Percentiles rank a stretch among this genome's conserved stretches.
These are phyloP conservation scores for Patella caerulea DNA, from an alignment of 2,888 invertebrate species.

Conservation along the genomic window DNA sequence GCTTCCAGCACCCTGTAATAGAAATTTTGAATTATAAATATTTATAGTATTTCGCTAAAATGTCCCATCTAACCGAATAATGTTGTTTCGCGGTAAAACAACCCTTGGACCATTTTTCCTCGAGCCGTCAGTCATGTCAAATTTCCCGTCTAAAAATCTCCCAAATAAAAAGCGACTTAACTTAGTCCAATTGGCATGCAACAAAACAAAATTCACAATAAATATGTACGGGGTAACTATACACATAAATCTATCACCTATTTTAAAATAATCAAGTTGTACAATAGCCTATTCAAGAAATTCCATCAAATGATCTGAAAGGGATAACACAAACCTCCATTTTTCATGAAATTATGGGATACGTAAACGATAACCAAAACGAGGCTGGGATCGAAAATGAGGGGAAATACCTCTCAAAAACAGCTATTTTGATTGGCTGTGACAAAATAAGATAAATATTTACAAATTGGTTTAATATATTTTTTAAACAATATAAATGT, in stretches of 20 bases:
- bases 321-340: conserved; percentile 65
- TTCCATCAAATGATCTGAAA: conserved; percentile 36
- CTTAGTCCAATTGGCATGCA: too few relatives aligned
- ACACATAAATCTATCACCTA: too few relatives aligned
- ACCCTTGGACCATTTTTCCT: too few relatives aligned
- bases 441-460: conserved; percentile 6
- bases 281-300: conserved; percentile 31
- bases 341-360: conserved; percentile 66
- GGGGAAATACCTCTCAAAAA: conserved; percentile 2
- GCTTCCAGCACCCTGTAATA: conserved; percentile 57
- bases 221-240: too few relatives aligned
- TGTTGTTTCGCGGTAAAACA: too few relatives aligned
- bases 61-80: too few relatives aligned
- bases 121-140: conserved; percentile 17
- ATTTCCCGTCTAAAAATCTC: conserved; percentile 6
- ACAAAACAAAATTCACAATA: too few relatives aligned
- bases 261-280: background rate
- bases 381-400: conserved; percentile 53
- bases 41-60: background rate
- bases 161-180: too few relatives aligned
- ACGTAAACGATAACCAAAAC: conserved; percentile 52
- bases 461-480: too few relatives aligned
- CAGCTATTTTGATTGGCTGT: conserved; percentile 43
- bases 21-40: conserved; percentile 17
- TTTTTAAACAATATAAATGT: too few relatives aligned